Evolutionary conservation across 1,140 invertebrate genomes (phyloP).

Genomic region (Diorhabda carinulata): DNA sequence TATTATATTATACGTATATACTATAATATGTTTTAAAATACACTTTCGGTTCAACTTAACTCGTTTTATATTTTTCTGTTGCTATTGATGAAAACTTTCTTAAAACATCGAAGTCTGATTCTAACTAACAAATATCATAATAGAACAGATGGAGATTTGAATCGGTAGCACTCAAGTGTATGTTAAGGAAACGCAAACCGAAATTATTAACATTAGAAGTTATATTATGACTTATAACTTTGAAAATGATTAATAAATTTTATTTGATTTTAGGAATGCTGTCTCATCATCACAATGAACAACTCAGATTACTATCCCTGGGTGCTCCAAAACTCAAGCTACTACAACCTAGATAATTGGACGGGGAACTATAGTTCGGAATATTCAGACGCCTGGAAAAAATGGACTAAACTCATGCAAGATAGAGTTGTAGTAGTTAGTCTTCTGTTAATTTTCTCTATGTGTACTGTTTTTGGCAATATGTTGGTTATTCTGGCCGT

Average conservation of each 20-base stretch:
- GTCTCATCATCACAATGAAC: conserved; percentile 5
- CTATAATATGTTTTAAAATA: too few species aligned
- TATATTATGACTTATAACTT: too few species aligned
- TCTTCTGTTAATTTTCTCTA: conserved; percentile 83
- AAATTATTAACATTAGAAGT: too few species aligned
- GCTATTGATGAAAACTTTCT: too few species aligned
- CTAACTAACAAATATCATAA: too few species aligned
- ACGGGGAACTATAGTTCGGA: conserved; percentile 25
- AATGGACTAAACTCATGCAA: conserved; percentile 59
- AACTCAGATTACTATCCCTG: conserved; percentile 11
- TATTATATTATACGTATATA: too few species aligned
- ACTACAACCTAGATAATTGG: conserved; percentile 17
- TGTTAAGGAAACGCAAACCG: too few species aligned
- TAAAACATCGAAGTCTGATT: too few species aligned
- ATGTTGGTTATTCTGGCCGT: conserved; percentile 94
- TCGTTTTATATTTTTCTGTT: too few species aligned
- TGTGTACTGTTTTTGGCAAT: conserved; percentile 94
- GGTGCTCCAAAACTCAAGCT: conserved; percentile 7
- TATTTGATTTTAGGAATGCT: conserved; percentile 13
- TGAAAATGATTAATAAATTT: not conserved
- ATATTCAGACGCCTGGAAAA: conserved; percentile 47
- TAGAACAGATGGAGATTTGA: too few species aligned
- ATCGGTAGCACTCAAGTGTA: too few species aligned
- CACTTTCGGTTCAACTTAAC: too few species aligned
- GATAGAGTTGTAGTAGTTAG: conserved; percentile 76